Conservation (phyloP, 1,140 invertebrate genomes). For the Drosophila azteca region DNA sequence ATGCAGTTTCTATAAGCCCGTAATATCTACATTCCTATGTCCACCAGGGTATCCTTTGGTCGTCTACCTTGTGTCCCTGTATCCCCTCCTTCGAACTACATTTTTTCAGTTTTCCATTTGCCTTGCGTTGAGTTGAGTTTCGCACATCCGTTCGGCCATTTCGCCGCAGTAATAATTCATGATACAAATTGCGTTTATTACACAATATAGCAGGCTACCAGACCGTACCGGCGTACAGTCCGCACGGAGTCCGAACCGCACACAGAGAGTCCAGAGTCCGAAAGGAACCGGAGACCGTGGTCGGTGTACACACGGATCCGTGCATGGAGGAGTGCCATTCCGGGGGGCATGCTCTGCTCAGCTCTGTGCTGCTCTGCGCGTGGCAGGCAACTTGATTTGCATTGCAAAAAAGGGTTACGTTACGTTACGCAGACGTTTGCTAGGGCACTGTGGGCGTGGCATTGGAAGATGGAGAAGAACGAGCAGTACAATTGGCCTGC, state of each 20-base stretch:
- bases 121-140: constrained; percentile 36
- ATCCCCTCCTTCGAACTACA: not conserved
- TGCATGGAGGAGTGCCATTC: too few relatives aligned
- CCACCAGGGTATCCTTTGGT: constrained; percentile 9
- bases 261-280: not conserved
- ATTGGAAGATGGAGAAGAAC: not conserved
- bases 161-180: constrained; percentile 79
- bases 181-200: constrained; percentile 80
- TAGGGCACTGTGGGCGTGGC: constrained; percentile 16
- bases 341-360: constrained; percentile 1
- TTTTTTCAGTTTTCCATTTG: constrained; percentile 35
- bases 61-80: not conserved
- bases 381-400: constrained; percentile 61
- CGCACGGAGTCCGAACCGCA: too few relatives aligned
- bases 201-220: constrained; percentile 59
- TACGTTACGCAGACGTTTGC: constrained; percentile 17
- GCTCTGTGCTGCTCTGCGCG: not conserved
- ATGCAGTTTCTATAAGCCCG: too few relatives aligned
- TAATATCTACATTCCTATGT: too few relatives aligned
- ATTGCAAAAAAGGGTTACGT: constrained; percentile 55
- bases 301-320: not conserved
- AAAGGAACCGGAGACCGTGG: constrained; percentile 24
- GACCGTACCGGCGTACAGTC: constrained; percentile 11
- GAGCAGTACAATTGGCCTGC: constrained; percentile 31
- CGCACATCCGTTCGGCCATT: constrained; percentile 59